Base-by-base conservation (phyloP, 2,888 invertebrate genomes). In the Apamea crenata region DNA sequence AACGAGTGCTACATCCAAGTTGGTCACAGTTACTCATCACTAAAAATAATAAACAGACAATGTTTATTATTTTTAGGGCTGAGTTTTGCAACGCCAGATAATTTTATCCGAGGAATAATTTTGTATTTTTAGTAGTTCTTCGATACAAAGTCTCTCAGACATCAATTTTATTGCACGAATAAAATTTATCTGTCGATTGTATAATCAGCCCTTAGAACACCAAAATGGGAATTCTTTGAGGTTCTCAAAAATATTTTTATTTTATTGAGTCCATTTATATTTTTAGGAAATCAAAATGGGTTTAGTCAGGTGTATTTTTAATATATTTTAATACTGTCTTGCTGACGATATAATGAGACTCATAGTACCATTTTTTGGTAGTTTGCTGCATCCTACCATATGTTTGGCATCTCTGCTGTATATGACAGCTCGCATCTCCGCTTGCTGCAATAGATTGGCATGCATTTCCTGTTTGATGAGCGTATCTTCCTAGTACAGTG, bases 381-480 rank as follows among this genome's bases (percentile, higher is more conserved):
- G 40, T 66, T 71, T 6, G 3, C 36, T 63, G 29, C 16, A 16
- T 61, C n/a, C 47, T 16, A 16, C 74, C 63, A 67, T 8, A 77
- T 16, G 80, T 85, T 80, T 36, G 5, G 0, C 14, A 80, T 12
- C 87, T 74, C 85, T 86, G 82, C 12, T 59, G 44, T 47, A 73
- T 76, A 65, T 76, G 82, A 74, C 87, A 85, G 71, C 82, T 66
- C 65, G 78, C 68, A 29, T 29, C 81, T 87, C 66, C 76, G 47
- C 73, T 70, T 61, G 82, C 71, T 72, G 80, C 88, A 83, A 83
- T 61, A 85, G 80, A 77, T 81, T 70, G 85, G 78, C 82, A 81
- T 65, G 84, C 82, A 77, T 86, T 87, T 87, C 88, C 88, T 89
- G 86, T 84, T 81, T 81, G 82, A 63, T 65, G 59, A 84, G 77